These are phyloP conservation scores for Mesembrinibis cayennensis DNA, from an alignment of 2,113 vertebrate genomes.

Conservation along the genomic window DNA sequence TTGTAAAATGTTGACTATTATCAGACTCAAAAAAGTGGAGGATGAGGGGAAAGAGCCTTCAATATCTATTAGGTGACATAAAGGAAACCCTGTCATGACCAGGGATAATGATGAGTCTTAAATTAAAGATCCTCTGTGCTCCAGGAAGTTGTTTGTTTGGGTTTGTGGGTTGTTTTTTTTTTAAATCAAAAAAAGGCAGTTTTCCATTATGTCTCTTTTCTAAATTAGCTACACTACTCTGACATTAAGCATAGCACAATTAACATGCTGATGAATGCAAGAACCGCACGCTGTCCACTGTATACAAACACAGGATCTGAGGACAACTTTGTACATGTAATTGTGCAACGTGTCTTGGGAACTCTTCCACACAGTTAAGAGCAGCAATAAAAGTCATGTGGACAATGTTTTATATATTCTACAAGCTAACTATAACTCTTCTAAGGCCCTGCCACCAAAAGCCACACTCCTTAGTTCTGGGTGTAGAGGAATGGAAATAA, in stretches of 20 bases:
- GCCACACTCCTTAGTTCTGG: background rate
- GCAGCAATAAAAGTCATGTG: background rate
- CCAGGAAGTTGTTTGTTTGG: background rate
- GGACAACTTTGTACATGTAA: background rate
- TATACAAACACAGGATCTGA: background rate
- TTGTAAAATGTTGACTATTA: background rate
- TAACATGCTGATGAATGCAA: background rate
- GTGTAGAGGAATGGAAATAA: background rate
- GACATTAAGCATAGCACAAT: background rate
- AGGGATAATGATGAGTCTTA: background rate
- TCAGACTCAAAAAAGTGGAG: background rate
- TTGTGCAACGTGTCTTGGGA: background rate
- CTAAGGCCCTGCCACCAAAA: background rate
- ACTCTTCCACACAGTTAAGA: background rate
- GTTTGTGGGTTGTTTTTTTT: background rate
- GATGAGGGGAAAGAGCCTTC: background rate
- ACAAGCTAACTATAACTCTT: background rate
- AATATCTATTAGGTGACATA: background rate
- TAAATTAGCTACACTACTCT: background rate
- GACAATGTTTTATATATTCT: background rate
- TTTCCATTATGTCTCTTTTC: background rate
- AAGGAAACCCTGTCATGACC: background rate
- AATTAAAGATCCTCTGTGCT: background rate
- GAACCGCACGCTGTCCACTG: rapidly evolving
- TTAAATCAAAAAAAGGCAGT: background rate